Conservation (phyloP, 2,888 invertebrate species). For the Mactromeris polynyma region DNA sequence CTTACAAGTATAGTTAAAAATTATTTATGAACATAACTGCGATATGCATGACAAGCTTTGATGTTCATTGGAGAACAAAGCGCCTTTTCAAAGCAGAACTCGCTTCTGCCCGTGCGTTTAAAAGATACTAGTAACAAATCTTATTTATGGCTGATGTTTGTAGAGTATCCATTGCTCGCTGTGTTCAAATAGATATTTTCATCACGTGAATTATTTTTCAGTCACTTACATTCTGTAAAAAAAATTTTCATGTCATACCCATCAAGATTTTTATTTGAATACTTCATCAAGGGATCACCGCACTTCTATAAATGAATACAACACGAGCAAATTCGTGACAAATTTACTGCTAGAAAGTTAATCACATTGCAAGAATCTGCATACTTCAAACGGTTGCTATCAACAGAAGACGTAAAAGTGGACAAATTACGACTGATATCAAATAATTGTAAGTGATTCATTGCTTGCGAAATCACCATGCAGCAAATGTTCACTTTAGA, state of each 20-base stretch:
- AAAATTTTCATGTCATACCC: neutral
- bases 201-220: neutral
- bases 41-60: neutral
- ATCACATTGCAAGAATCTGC: constrained; percentile 22
- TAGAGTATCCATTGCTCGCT: neutral
- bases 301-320: neutral
- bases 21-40: neutral
- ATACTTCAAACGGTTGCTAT: constrained; percentile 32
- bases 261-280: neutral
- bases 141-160: neutral
- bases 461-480: constrained; percentile 6
- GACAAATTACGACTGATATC: constrained; percentile 36
- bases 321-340: neutral
- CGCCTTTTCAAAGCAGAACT: neutral
- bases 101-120: neutral
- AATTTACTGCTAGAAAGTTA: constrained; percentile 25
- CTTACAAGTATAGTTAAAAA: too few relatives aligned
- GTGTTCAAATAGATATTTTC: neutral
- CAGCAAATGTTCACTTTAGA: constrained; percentile 15
- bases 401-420: constrained; percentile 16
- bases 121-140: neutral
- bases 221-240: neutral
- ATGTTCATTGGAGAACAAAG: neutral
- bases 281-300: neutral
- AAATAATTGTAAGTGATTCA: constrained; percentile 32